Evolutionary conservation across 2,113 vertebrate species (phyloP).

Genomic region (Actenoides lindsayi): DNA sequence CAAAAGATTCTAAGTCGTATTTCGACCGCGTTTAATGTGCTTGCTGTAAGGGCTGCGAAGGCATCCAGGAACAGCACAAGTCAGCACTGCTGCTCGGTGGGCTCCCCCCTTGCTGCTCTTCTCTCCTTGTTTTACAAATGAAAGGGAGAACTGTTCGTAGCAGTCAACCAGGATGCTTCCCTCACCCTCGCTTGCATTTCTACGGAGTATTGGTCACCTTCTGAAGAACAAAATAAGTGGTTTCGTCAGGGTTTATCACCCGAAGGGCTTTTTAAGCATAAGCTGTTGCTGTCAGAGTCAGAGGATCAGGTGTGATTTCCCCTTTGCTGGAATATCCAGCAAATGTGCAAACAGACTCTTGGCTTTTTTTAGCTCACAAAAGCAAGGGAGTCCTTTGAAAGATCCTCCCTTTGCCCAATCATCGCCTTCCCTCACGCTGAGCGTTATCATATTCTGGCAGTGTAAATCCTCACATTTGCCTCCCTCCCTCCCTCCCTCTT

Average conservation of each 20-base stretch:
- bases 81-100: neutral
- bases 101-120: neutral
- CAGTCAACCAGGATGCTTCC: neutral
- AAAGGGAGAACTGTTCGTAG: neutral
- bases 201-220: neutral
- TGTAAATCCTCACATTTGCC: neutral
- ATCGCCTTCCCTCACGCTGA: too few species aligned
- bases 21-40: neutral
- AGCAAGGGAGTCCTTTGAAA: conserved; percentile 50
- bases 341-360: neutral
- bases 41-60: neutral
- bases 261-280: neutral
- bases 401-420: neutral
- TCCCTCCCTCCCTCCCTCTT: neutral
- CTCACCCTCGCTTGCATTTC: fast-evolving
- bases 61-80: neutral
- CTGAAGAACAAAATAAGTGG: neutral
- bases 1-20: neutral
- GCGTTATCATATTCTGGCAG: neutral
- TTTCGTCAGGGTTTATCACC: neutral
- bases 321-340: conserved; percentile 8
- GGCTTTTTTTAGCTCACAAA: conserved; percentile 56
- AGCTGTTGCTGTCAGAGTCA: neutral
- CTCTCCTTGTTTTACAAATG: neutral
- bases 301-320: conserved; percentile 14